Evolutionary conservation across 1,140 invertebrate species (phyloP).

Genomic region (Solenopsis invicta): DNA sequence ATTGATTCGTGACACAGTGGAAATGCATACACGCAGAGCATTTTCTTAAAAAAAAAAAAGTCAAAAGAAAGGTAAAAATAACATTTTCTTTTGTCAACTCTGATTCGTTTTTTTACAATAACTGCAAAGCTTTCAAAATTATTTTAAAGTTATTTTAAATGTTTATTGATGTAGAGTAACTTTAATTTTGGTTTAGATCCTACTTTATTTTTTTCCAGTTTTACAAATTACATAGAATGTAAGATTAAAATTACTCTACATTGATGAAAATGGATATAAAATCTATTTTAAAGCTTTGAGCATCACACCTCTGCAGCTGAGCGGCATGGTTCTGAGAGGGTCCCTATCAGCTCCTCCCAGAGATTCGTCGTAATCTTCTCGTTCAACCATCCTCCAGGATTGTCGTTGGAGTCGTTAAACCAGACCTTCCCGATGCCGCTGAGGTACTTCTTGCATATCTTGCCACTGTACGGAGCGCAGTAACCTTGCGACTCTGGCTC

Average conservation of each 20-base stretch:
- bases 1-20: conserved; percentile 92
- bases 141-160: not conserved
- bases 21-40: conserved; percentile 97
- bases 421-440: conserved; percentile 91
- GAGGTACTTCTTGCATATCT: conserved; percentile 94
- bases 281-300: not conserved
- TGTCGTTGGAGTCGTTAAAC: conserved; percentile 91
- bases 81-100: not conserved
- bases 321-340: conserved; percentile 93
- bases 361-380: conserved; percentile 94
- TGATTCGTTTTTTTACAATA: not conserved
- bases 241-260: too few relatives aligned
- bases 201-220: too few relatives aligned
- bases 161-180: too few relatives aligned
- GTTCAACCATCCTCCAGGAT: conserved; percentile 92
- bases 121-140: not conserved
- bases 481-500: conserved; percentile 87
- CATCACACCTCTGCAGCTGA: conserved; percentile 92
- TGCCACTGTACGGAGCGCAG: conserved; percentile 96
- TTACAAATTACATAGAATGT: too few relatives aligned
- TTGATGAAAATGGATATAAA: too few relatives aligned
- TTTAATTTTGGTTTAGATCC: too few relatives aligned
- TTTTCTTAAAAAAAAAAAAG: conserved; percentile 87
- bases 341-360: conserved; percentile 94
- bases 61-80: not conserved